Evolutionary conservation across 1,140 invertebrate genomes (phyloP).

Genomic region (Pantala flavescens): DNA sequence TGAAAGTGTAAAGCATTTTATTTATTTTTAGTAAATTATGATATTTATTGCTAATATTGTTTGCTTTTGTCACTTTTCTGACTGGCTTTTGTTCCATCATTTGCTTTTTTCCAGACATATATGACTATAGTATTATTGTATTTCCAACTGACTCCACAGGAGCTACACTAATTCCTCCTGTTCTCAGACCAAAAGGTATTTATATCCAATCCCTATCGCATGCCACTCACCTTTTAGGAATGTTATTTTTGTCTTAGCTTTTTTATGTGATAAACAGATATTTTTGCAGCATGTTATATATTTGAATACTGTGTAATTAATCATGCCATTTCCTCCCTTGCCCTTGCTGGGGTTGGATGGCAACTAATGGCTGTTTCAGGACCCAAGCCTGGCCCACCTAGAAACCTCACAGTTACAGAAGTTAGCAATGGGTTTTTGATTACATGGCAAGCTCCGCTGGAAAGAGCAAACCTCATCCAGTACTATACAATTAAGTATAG

Average conservation of each 20-base stretch:
- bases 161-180: constrained; percentile 54
- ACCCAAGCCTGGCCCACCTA: constrained; percentile 74
- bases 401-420: constrained; percentile 78
- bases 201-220: not conserved
- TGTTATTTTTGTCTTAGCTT: too few relatives aligned
- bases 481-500: constrained; percentile 88
- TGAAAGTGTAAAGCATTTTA: constrained; percentile 2
- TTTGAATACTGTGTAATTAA: not conserved
- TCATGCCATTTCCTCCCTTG: not conserved
- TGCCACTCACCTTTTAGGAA: not conserved
- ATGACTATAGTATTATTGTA: constrained; percentile 64
- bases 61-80: constrained; percentile 3
- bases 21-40: not conserved
- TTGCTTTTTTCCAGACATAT: constrained; percentile 55
- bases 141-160: constrained; percentile 69
- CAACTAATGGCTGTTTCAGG: constrained; percentile 43
- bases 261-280: too few relatives aligned
- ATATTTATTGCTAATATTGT: not conserved
- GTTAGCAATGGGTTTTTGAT: constrained; percentile 77
- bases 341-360: constrained; percentile 12
- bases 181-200: constrained; percentile 62
- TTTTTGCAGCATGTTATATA: too few relatives aligned
- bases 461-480: constrained; percentile 65
- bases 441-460: constrained; percentile 74
- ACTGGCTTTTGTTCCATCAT: constrained; percentile 9